phyloP scores from a whole-genome alignment of 2,113 vertebrate genomes.

The Pardalotus punctatus region DNA sequence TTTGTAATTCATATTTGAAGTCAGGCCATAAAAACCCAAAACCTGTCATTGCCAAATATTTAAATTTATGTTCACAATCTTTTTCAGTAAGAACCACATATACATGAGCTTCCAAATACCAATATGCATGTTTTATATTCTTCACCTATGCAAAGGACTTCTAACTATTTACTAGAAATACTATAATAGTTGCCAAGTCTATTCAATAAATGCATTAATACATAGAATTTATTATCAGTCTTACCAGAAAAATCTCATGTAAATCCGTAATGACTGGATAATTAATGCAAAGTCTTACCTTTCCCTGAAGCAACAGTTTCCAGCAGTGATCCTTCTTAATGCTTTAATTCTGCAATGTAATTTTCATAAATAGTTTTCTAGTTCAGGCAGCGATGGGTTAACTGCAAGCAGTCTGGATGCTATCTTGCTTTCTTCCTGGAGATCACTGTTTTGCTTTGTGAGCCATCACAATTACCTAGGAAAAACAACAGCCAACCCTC shows the following conservation, averaged over 20 bases:
- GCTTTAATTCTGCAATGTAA: not conserved
- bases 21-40: not conserved
- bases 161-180: not conserved
- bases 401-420: constrained; percentile 9
- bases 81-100: not conserved
- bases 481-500: constrained; percentile 38
- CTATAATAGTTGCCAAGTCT: not conserved
- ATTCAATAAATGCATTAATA: not conserved
- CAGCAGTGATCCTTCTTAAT: not conserved
- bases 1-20: not conserved
- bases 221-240: not conserved
- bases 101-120: not conserved
- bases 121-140: not conserved
- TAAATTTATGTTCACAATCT: not conserved
- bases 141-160: not conserved
- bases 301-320: not conserved
- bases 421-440: constrained; percentile 51
- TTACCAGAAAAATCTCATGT: not conserved
- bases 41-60: not conserved
- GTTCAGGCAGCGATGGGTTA: constrained; percentile 27
- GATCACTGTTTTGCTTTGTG: constrained; percentile 49
- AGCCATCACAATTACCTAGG: constrained; percentile 41
- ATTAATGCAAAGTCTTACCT: constrained; percentile 42
- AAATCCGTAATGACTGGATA: not conserved
- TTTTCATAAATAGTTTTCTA: not conserved